phyloP scores from a whole-genome alignment of 2,113 vertebrate species.

The Gadus chalcogrammus region DNA sequence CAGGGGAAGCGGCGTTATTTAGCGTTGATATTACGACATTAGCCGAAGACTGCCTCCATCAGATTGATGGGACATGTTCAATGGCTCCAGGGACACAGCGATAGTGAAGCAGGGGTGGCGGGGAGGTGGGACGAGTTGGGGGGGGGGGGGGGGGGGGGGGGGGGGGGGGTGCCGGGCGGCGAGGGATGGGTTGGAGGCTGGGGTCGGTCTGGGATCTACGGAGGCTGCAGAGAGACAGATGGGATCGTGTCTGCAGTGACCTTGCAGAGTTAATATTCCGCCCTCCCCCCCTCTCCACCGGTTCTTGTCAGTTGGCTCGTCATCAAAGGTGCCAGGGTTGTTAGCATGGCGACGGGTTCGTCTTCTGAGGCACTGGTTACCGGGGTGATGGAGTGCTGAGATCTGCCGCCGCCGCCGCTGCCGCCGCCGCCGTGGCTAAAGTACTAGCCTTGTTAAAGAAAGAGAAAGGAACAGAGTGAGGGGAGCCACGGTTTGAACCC shows the following conservation, averaged over 20 bases:
- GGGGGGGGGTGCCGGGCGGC: no score
- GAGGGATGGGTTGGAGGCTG: no score
- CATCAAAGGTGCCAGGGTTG: conserved; percentile 62
- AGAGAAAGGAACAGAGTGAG: no score
- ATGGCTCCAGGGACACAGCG: conserved; percentile 59
- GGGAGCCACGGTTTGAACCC: no score
- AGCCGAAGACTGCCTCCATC: conserved; percentile 60
- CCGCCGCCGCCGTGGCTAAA: no score
- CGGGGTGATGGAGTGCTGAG: no score
- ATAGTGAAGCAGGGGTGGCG: conserved; percentile 8
- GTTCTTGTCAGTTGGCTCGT: conserved; percentile 64
- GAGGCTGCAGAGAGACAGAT: conserved; percentile 66
- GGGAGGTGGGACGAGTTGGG: no score
- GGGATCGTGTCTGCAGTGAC: conserved; percentile 68
- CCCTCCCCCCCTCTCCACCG: conserved; percentile 12
- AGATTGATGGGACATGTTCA: conserved; percentile 70
- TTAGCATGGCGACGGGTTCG: conserved; percentile 43
- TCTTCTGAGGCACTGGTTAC: no score
- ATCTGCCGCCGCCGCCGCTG: no score
- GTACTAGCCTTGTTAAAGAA: no score
- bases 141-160: no score
- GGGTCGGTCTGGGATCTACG: conserved; percentile 46
- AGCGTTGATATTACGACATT: conserved; percentile 55
- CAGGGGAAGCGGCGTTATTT: conserved; percentile 55
- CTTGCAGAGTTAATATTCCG: conserved; percentile 70